Conservation (phyloP, 2,113 vertebrate species). For the Dipodomys ordii region DNA sequence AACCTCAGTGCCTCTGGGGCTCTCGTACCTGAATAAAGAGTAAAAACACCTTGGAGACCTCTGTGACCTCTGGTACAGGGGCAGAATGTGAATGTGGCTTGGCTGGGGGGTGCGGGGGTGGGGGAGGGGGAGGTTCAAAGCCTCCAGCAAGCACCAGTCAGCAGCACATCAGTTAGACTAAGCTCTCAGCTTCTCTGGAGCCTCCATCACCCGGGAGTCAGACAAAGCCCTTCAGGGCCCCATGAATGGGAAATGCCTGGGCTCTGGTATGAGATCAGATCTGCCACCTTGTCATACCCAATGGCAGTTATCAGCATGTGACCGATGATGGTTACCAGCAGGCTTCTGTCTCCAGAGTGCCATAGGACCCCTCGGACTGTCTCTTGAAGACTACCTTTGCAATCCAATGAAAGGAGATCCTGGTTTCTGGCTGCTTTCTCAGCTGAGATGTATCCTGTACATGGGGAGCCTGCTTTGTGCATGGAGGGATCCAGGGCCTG, state of each 20-base stretch:
- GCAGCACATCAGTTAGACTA: accelerated
- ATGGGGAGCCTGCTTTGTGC: accelerated
- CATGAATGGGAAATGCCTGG: neutral
- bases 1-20: slow-evolving; percentile 59
- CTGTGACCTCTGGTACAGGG: neutral
- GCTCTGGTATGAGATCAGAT: neutral
- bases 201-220: accelerated
- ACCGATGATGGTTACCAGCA: neutral
- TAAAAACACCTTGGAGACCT: slow-evolving; percentile 66
- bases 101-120: neutral
- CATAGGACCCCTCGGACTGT: neutral
- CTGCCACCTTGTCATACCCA: neutral
- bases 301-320: neutral
- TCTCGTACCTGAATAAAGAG: slow-evolving; percentile 40
- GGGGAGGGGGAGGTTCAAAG: neutral
- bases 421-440: neutral
- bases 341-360: neutral
- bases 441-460: neutral
- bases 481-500: neutral
- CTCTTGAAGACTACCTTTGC: neutral
- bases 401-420: neutral
- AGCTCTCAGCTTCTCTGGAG: accelerated
- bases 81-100: slow-evolving; percentile 49
- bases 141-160: neutral
- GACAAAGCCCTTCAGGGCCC: neutral